Percentiles rank a stretch among this genome's conserved stretches.
These are phyloP conservation scores for Acanthosepion esculentum DNA, from an alignment of 2,888 invertebrate genomes.

Conservation along the genomic window DNA sequence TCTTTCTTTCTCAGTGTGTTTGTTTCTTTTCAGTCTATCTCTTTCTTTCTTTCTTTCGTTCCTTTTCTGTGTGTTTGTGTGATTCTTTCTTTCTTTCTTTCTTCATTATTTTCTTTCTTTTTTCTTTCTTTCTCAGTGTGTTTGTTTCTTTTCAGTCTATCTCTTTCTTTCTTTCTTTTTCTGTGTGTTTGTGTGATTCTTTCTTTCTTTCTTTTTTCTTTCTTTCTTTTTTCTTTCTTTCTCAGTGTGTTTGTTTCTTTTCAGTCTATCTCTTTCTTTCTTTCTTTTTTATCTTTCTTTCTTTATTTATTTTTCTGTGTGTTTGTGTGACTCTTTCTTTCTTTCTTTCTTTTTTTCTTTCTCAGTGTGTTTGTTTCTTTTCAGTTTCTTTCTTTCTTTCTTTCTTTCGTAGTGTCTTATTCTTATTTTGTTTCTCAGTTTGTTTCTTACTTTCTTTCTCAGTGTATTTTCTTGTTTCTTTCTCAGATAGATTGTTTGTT, in stretches of 20 bases:
- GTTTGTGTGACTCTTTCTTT: no score
- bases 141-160: not conserved
- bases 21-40: slow-evolving; percentile 46
- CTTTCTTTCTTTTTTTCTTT: not conserved
- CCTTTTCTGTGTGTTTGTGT: slow-evolving; percentile 44
- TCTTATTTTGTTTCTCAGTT: not conserved
- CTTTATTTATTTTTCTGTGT: no score
- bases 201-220: slow-evolving; percentile 25
- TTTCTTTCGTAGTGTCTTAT: no score
- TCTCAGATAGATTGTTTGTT: no score
- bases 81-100: slow-evolving; percentile 44
- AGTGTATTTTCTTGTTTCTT: not conserved
- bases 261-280: no score
- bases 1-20: slow-evolving; percentile 9
- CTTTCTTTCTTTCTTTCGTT: not conserved
- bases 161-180: not conserved
- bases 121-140: not conserved
- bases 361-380: no score
- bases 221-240: not conserved
- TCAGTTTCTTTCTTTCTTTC: slow-evolving; percentile 25
- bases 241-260: not conserved
- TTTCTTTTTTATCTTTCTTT: no score
- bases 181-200: not conserved
- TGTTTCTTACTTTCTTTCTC: not conserved
- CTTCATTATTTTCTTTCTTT: not conserved